These are phyloP conservation scores for Lepisosteus osseus DNA, from an alignment of 2,113 vertebrate species.

Conservation along the genomic window DNA sequence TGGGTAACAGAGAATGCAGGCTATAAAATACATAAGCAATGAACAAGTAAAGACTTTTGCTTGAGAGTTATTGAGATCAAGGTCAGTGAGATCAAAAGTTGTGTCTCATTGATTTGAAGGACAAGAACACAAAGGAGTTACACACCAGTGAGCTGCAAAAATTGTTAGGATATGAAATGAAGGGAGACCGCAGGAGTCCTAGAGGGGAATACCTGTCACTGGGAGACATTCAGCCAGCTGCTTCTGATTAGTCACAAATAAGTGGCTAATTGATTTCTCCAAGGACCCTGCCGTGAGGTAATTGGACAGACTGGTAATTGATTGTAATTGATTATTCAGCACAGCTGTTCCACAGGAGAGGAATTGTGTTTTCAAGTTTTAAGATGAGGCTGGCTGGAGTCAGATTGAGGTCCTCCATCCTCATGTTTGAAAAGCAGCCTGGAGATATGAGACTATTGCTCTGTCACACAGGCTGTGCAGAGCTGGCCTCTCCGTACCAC, in stretches of 20 bases:
- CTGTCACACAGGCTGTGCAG: too few species aligned
- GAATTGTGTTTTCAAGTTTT: neutral
- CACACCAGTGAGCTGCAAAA: slow-evolving; percentile 30
- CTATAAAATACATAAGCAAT: too few species aligned
- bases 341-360: slow-evolving; percentile 14
- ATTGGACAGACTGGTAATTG: slow-evolving; percentile 26
- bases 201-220: slow-evolving; percentile 38
- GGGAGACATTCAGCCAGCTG: slow-evolving; percentile 35
- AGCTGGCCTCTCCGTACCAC: too few species aligned
- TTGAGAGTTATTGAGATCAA: slow-evolving; percentile 28
- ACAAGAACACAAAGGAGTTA: slow-evolving; percentile 24
- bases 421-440: too few species aligned
- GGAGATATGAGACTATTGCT: too few species aligned
- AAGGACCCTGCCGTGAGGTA: slow-evolving; percentile 28
- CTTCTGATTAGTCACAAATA: slow-evolving; percentile 40
- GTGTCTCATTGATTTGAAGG: slow-evolving; percentile 5
- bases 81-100: slow-evolving; percentile 15
- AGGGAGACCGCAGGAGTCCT: slow-evolving; percentile 10
- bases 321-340: slow-evolving; percentile 33
- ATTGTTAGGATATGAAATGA: slow-evolving; percentile 33
- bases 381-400: neutral
- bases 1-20: too few species aligned
- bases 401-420: too few species aligned
- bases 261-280: slow-evolving; percentile 35
- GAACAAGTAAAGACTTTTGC: slow-evolving; percentile 5